phyloP scores from a whole-genome alignment of 1,140 invertebrate genomes.

The Cotesia glomerata region DNA sequence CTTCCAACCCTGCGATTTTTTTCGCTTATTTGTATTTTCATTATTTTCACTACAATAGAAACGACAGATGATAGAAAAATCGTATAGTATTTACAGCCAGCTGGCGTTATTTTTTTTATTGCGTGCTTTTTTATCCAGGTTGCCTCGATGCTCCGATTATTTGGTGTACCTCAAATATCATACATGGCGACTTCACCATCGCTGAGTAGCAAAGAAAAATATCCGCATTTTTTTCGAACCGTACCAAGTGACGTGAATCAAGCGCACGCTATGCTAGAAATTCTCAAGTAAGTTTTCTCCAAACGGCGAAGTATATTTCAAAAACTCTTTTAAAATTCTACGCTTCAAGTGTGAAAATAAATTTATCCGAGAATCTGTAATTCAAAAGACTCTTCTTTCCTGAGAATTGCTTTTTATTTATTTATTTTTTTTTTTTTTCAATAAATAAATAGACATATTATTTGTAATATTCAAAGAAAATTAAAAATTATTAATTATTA shows the following conservation, averaged over 20 bases:
- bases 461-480: no score
- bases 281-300: constrained; percentile 61
- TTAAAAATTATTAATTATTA: no score
- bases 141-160: constrained; percentile 66
- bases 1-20: background rate
- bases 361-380: no score
- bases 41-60: background rate
- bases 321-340: no score
- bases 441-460: no score
- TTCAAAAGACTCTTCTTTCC: no score
- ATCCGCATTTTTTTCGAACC: constrained; percentile 69
- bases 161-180: constrained; percentile 68
- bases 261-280: constrained; percentile 66
- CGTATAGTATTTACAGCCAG: background rate
- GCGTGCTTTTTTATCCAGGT: constrained; percentile 54
- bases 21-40: background rate
- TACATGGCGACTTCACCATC: constrained; percentile 69
- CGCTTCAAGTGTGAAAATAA: no score
- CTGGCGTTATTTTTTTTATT: background rate
- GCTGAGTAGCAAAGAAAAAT: constrained; percentile 65
- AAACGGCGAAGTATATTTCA: background rate
- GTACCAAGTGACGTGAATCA: constrained; percentile 69
- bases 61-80: constrained; percentile 4
- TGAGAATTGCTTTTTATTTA: no score
- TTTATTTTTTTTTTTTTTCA: no score